Percentiles rank a stretch among this genome's conserved stretches.
phyloP scores from a whole-genome alignment of 2,113 vertebrate species.

The Zootoca vivipara region DNA sequence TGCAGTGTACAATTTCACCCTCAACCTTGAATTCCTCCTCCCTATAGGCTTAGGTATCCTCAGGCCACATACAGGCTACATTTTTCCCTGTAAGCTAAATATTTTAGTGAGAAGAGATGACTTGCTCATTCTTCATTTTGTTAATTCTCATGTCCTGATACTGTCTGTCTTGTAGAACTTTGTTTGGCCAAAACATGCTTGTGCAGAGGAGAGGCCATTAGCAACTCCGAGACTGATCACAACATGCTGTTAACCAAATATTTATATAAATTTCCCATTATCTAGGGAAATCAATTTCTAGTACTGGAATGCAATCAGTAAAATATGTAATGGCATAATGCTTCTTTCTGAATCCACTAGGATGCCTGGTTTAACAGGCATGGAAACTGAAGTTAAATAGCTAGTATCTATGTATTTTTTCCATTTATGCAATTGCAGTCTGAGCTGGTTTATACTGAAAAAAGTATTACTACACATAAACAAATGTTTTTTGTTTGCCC shows the following conservation, averaged over 20 bases:
- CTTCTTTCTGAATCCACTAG: neutral
- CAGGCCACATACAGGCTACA: neutral
- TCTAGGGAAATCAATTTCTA: neutral
- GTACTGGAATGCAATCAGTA: neutral
- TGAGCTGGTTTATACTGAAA: neutral
- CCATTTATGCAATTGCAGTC: neutral
- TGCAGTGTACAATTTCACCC: neutral
- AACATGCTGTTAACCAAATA: neutral
- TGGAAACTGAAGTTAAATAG: neutral
- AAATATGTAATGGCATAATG: neutral
- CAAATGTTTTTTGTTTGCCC: neutral
- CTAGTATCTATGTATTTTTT: neutral
- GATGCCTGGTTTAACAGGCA: too few species aligned
- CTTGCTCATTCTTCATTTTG: neutral
- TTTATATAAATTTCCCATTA: neutral
- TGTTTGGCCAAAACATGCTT: neutral
- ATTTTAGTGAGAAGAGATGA: neutral
- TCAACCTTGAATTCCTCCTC: neutral
- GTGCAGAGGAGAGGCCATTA: neutral
- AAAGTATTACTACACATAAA: neutral
- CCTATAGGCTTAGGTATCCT: neutral
- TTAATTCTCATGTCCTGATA: neutral
- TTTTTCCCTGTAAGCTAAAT: neutral
- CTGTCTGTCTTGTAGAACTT: neutral
- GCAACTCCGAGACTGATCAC: neutral